Percentiles rank a stretch among this genome's conserved stretches.
phyloP scores from a whole-genome alignment of 2,797 vertebrate species.

The Sarcoramphus papa region DNA sequence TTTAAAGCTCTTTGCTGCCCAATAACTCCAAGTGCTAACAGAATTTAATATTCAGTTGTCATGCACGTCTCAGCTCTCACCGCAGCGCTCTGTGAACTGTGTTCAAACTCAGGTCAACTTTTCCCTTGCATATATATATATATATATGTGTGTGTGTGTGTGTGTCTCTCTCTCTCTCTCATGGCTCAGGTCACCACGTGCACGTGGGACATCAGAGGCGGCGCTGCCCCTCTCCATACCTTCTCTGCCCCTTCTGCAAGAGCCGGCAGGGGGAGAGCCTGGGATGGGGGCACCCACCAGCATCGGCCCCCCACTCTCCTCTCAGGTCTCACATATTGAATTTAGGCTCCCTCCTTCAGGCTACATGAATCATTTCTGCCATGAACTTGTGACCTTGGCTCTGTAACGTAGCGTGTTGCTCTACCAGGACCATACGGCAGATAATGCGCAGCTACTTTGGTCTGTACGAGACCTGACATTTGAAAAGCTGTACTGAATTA shows the following conservation, averaged over 20 bases:
- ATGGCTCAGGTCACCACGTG: not conserved
- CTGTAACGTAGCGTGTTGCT: not conserved
- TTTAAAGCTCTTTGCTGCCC: constrained; percentile 31
- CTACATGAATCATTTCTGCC: constrained; percentile 31
- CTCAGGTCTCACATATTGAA: not conserved
- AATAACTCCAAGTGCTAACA: constrained; percentile 33
- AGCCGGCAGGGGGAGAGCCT: not conserved
- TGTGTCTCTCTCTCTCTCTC: not conserved
- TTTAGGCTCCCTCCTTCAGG: constrained; percentile 27
- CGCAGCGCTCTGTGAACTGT: not conserved
- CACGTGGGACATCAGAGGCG: not conserved
- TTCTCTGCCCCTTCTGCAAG: not conserved
- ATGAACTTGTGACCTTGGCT: constrained; percentile 31
- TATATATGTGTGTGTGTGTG: fast-evolving
- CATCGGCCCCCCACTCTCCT: not conserved
- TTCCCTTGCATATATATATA: not conserved
- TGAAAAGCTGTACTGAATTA: constrained; percentile 57
- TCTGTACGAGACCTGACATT: not conserved
- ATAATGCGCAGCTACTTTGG: not conserved
- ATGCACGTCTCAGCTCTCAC: not conserved
- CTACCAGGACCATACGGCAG: constrained; percentile 29
- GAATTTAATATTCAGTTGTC: constrained; percentile 51
- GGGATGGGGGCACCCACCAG: not conserved
- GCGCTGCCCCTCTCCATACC: not conserved
- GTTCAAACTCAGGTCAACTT: not conserved